Evolutionary conservation across 92 coral and sea anemone species (phyloP).

Genomic region (Montipora capitata): DNA sequence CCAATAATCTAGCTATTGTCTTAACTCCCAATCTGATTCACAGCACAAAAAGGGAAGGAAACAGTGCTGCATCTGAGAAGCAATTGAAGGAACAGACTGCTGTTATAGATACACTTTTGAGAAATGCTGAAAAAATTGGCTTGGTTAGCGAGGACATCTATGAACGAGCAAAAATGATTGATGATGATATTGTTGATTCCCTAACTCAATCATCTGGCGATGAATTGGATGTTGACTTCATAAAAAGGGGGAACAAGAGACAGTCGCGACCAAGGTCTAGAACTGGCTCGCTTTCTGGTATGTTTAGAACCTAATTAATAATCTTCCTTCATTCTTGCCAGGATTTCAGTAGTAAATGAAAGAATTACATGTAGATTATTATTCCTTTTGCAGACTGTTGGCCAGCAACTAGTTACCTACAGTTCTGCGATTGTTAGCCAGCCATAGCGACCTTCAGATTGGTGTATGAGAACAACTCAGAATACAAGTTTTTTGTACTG

Average conservation of each 20-base stretch:
- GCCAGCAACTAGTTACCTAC: too few species aligned
- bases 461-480: too few species aligned
- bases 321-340: background rate
- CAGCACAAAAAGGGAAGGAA: constrained; percentile 86
- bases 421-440: too few species aligned
- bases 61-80: constrained; percentile 83
- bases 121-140: constrained; percentile 92
- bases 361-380: too few species aligned
- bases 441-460: too few species aligned
- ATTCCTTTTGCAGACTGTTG: too few species aligned
- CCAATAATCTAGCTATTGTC: constrained; percentile 94
- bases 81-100: constrained; percentile 92
- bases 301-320: background rate
- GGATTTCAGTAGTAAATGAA: too few species aligned
- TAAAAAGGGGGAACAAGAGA: constrained; percentile 61
- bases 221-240: constrained; percentile 88
- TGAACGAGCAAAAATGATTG: constrained; percentile 89
- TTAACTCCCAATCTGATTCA: constrained; percentile 95
- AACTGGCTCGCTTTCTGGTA: constrained; percentile 95
- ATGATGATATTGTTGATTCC: constrained; percentile 80
- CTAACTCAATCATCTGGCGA: constrained; percentile 93
- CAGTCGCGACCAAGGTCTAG: constrained; percentile 85
- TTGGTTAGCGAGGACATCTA: constrained; percentile 88
- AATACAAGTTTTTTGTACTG: too few species aligned
- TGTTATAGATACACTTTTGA: constrained; percentile 84